phyloP scores from a whole-genome alignment of 2,888 invertebrate genomes.

The Agonum fuliginosum region DNA sequence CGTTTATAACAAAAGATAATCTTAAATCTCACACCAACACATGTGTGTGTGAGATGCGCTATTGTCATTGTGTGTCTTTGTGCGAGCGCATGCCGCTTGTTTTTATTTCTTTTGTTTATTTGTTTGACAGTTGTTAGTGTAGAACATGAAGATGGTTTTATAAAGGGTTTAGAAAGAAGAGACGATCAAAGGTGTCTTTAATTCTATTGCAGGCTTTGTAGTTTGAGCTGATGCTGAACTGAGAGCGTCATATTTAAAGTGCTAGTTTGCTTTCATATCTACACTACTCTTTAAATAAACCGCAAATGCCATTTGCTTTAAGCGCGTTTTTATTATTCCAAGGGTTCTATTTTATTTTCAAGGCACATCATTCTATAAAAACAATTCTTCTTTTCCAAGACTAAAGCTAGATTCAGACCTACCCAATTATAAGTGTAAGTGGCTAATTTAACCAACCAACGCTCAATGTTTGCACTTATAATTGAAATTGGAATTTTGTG shows the following conservation, averaged over 20 bases:
- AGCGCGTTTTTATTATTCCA: too few species aligned
- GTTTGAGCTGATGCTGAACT: neutral
- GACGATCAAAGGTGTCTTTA: neutral
- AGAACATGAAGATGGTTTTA: neutral
- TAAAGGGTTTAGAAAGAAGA: slow-evolving; percentile 1
- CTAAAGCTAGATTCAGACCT: too few species aligned
- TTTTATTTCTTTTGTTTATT: slow-evolving; percentile 12
- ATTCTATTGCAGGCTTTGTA: neutral
- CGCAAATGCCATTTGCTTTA: too few species aligned
- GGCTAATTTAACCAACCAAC: too few species aligned
- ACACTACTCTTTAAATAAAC: neutral
- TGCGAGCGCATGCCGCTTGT: neutral
- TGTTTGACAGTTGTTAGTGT: slow-evolving; percentile 9
- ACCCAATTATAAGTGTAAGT: too few species aligned
- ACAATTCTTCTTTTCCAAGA: too few species aligned
- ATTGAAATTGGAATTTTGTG: too few species aligned
- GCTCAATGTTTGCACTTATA: too few species aligned
- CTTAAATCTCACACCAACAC: neutral
- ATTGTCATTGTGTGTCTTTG: neutral
- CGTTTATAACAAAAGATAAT: slow-evolving; percentile 20
- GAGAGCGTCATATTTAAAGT: neutral
- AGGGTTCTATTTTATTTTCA: too few species aligned
- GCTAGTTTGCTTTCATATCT: neutral
- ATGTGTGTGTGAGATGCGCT: neutral
- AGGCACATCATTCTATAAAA: too few species aligned